Evolutionary conservation across 2,113 vertebrate species (phyloP).

Genomic region (Callipepla squamata): DNA sequence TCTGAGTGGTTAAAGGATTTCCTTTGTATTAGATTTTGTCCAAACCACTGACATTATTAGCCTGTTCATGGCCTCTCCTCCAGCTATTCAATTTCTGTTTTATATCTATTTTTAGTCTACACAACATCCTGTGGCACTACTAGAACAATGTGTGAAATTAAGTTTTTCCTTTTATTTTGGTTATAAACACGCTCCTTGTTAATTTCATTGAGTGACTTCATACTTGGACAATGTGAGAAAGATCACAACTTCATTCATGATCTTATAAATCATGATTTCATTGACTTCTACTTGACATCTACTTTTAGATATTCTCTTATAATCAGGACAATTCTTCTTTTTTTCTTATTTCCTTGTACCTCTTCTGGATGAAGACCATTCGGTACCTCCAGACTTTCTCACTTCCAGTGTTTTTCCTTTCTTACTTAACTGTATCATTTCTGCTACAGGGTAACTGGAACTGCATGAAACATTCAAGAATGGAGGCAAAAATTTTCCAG

Average conservation of each 20-base stretch:
- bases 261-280: background rate
- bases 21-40: background rate
- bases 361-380: background rate
- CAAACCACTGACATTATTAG: background rate
- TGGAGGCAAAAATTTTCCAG: background rate
- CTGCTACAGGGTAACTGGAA: background rate
- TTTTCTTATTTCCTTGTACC: background rate
- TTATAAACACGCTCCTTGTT: background rate
- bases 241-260: background rate
- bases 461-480: background rate
- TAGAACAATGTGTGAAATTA: background rate
- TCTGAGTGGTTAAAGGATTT: background rate
- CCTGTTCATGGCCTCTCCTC: background rate
- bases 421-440: background rate
- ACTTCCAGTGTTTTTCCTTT: background rate
- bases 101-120: slow-evolving; percentile 4
- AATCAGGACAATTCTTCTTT: background rate
- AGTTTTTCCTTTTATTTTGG: slow-evolving; percentile 9
- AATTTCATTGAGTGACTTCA: background rate
- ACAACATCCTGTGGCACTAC: background rate
- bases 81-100: background rate
- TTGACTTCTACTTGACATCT: background rate
- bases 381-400: background rate
- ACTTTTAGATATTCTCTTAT: background rate
- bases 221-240: background rate